These are phyloP conservation scores for Gadopsis marmoratus DNA, from an alignment of 2,797 vertebrate genomes.

Conservation along the genomic window DNA sequence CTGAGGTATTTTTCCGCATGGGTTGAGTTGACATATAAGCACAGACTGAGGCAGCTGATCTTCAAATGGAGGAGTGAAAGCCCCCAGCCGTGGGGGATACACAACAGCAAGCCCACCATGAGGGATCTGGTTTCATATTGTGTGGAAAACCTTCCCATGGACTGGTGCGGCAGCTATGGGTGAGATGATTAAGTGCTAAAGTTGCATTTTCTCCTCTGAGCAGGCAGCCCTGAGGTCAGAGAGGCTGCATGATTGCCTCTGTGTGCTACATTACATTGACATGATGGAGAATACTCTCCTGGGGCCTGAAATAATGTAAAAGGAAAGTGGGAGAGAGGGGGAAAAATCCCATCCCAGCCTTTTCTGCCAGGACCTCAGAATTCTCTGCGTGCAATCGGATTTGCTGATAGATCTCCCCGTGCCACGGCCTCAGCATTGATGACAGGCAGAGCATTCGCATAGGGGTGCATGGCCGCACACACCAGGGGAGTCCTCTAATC, in stretches of 20 bases:
- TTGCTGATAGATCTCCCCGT: constrained; percentile 82
- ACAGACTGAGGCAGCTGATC: constrained; percentile 56
- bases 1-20: constrained; percentile 72
- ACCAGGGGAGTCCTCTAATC: constrained; percentile 82
- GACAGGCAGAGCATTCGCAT: constrained; percentile 82
- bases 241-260: constrained; percentile 83
- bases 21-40: constrained; percentile 60
- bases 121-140: constrained; percentile 75
- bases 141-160: constrained; percentile 72
- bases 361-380: constrained; percentile 79
- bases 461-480: constrained; percentile 60
- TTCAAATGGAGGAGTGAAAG: constrained; percentile 56
- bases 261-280: constrained; percentile 85
- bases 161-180: constrained; percentile 65
- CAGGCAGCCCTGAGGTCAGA: constrained; percentile 75
- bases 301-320: constrained; percentile 85
- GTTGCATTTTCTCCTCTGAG: constrained; percentile 80
- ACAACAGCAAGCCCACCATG: constrained; percentile 56
- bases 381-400: constrained; percentile 76
- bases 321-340: constrained; percentile 69
- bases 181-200: constrained; percentile 84
- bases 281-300: constrained; percentile 85
- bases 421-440: constrained; percentile 77
- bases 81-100: constrained; percentile 48
- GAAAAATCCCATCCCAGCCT: constrained; percentile 56